A percentile compares a stretch with the other conserved stretches of the same genome.
Evolutionary conservation across 2,888 invertebrate species (phyloP).

Genomic region (Candidula unifasciata): DNA sequence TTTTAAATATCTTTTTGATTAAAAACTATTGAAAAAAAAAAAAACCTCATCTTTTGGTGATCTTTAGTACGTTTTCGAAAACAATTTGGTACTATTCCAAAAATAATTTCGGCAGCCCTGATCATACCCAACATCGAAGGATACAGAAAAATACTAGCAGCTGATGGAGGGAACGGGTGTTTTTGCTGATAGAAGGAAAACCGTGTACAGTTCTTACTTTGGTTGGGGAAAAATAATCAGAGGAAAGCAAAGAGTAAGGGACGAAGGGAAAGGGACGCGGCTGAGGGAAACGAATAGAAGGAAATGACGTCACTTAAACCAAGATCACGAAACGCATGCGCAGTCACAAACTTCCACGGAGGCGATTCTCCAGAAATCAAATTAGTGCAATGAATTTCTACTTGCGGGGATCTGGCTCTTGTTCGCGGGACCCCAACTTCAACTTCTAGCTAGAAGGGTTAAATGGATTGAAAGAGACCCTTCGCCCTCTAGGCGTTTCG

Average conservation of each 20-base stretch:
- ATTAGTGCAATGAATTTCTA: conserved; percentile 42
- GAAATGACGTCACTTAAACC: conserved; percentile 47
- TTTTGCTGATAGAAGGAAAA: conserved; percentile 45
- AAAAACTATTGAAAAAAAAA: no score
- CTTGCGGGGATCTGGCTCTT: neutral
- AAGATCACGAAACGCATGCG: conserved; percentile 43
- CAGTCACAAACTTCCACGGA: conserved; percentile 38
- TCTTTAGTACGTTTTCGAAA: no score
- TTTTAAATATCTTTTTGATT: no score
- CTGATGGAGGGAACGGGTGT: conserved; percentile 26
- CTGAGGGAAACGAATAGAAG: conserved; percentile 1
- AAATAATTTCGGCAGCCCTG: no score
- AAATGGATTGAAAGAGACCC: conserved; percentile 26
- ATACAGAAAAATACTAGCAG: neutral
- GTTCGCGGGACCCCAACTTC: conserved; percentile 13
- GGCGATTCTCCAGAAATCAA: conserved; percentile 29
- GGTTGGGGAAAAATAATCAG: neutral
- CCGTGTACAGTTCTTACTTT: conserved; percentile 14
- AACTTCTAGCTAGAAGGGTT: conserved; percentile 2
- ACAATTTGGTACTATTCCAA: no score
- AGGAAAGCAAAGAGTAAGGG: neutral
- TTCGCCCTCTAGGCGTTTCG: neutral
- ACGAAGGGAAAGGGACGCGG: no score
- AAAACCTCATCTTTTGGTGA: no score
- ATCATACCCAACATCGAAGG: no score